These are phyloP conservation scores for Dicyrtoma fusca DNA, from an alignment of 2,888 invertebrate genomes.

Conservation along the genomic window DNA sequence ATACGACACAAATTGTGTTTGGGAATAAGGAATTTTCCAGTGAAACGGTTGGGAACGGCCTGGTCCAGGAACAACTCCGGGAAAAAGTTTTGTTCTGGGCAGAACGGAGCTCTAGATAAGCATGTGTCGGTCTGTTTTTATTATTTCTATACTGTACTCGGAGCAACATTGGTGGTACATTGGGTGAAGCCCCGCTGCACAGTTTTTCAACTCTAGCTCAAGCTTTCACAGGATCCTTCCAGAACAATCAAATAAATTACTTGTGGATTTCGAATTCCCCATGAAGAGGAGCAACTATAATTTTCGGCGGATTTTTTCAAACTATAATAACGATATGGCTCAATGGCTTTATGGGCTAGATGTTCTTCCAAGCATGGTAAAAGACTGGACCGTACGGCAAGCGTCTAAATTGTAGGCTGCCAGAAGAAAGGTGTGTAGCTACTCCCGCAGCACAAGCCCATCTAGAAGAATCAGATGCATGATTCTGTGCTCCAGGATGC, in stretches of 20 bases:
- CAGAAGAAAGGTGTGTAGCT: not conserved
- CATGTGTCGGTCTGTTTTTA: too few relatives aligned
- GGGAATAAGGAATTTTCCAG: too few relatives aligned
- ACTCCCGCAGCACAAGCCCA: not conserved
- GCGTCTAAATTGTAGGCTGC: too few relatives aligned
- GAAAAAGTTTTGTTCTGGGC: too few relatives aligned
- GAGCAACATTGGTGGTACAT: too few relatives aligned
- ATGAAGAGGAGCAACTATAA: slow-evolving; percentile 17
- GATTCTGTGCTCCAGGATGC: not conserved
- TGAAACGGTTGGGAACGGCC: too few relatives aligned
- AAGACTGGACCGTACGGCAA: not conserved
- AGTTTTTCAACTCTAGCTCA: too few relatives aligned
- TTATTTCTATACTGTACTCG: too few relatives aligned
- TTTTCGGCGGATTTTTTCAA: slow-evolving; percentile 16
- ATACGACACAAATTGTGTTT: too few relatives aligned
- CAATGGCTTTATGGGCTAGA: slow-evolving; percentile 28
- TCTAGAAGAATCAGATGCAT: not conserved
- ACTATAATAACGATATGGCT: slow-evolving; percentile 27
- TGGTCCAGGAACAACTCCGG: too few relatives aligned
- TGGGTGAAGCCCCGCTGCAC: too few relatives aligned
- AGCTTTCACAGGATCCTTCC: not conserved
- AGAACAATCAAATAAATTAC: slow-evolving; percentile 28
- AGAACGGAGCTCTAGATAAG: too few relatives aligned
- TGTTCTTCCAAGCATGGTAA: slow-evolving; percentile 24
- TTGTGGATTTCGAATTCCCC: slow-evolving; percentile 18